Conservation (phyloP, 2,888 invertebrate species). For the Clitarchus hookeri region DNA sequence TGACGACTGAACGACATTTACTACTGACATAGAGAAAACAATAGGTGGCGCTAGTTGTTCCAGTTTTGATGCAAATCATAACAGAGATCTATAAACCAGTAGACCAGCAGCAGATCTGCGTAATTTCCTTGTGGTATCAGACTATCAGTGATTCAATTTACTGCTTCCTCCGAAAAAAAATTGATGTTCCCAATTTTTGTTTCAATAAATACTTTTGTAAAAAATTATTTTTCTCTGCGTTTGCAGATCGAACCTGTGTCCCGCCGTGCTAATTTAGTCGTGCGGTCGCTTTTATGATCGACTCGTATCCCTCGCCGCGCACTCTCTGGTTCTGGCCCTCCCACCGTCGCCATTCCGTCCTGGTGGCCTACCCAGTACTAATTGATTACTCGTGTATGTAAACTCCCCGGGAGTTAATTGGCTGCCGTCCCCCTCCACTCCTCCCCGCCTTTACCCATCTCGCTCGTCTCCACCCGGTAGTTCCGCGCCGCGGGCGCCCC, state of each 20-base stretch:
- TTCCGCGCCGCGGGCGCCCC: not conserved
- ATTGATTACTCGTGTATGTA: constrained; percentile 3
- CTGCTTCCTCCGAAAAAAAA: not conserved
- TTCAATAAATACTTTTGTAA: not conserved
- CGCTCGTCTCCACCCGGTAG: not conserved
- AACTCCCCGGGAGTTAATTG: not conserved
- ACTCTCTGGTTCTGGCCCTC: too few relatives aligned
- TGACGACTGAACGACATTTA: too few relatives aligned
- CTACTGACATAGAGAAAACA: too few relatives aligned
- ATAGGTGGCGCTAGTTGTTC: too few relatives aligned
- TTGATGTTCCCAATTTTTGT: not conserved
- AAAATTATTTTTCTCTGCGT: not conserved
- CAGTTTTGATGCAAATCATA: too few relatives aligned
- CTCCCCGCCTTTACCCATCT: too few relatives aligned
- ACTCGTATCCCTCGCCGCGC: not conserved
- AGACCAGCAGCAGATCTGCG: too few relatives aligned
- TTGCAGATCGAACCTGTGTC: not conserved
- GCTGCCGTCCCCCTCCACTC: not conserved
- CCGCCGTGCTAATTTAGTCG: not conserved
- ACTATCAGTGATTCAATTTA: not conserved
- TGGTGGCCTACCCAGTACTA: not conserved
- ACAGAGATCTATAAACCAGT: too few relatives aligned
- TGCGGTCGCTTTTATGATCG: constrained; percentile 1
- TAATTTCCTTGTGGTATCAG: not conserved
- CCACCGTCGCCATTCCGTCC: not conserved